Conservation (phyloP, 2,797 vertebrate genomes). For the Oreochromis mossambicus region DNA sequence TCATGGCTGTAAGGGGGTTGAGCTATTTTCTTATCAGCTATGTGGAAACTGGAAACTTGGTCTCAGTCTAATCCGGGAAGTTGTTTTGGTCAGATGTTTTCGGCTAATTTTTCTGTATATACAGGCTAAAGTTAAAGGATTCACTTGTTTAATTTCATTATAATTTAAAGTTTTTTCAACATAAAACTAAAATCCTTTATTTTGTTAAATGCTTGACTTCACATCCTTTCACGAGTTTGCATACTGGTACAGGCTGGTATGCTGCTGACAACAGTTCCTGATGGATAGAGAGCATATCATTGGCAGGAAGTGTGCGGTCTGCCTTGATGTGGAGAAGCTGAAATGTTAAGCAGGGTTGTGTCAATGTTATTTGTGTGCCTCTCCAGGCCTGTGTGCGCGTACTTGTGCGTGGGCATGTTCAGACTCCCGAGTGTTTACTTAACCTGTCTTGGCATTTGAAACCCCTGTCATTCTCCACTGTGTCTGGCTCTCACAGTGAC, state of each 20-base stretch:
- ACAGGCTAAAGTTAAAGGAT: not conserved
- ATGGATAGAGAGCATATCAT: slow-evolving; percentile 50
- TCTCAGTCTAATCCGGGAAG: slow-evolving; percentile 16
- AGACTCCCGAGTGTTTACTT: slow-evolving; percentile 57
- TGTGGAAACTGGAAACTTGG: slow-evolving; percentile 45
- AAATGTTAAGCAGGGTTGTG: slow-evolving; percentile 46
- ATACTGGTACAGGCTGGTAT: not conserved
- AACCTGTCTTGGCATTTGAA: slow-evolving; percentile 61
- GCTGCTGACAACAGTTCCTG: slow-evolving; percentile 15
- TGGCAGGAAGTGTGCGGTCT: slow-evolving; percentile 66
- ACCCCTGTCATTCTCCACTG: slow-evolving; percentile 46
- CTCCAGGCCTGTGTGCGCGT: not conserved
- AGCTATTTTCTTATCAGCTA: slow-evolving; percentile 34
- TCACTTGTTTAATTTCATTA: not conserved
- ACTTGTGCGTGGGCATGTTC: slow-evolving; percentile 31
- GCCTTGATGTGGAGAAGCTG: slow-evolving; percentile 62
- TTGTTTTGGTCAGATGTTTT: slow-evolving; percentile 16
- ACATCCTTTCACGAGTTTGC: not conserved
- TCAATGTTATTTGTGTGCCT: slow-evolving; percentile 46
- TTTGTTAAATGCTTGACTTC: not conserved
- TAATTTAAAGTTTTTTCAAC: not conserved
- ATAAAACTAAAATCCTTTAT: not conserved
- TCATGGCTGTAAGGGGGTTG: slow-evolving; percentile 25
- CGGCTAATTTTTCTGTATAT: not conserved
- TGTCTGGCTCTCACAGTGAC: slow-evolving; percentile 53